Base-by-base conservation (phyloP, 2,888 invertebrate species). In the Scaptomyza flava region DNA sequence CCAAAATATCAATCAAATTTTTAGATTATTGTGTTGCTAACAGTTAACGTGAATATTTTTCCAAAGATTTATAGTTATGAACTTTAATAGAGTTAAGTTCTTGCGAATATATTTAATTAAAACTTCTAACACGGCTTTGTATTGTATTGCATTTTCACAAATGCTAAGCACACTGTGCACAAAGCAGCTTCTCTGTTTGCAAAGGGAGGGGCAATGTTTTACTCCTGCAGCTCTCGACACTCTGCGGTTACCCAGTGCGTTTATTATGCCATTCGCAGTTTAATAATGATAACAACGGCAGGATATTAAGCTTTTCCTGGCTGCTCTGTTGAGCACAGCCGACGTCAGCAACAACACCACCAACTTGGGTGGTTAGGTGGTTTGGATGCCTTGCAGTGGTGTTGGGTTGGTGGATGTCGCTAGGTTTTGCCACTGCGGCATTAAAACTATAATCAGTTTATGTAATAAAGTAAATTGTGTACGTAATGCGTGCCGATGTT, bases 401-500 rank as follows among this genome's bases (percentile, higher is more conserved):
- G 36, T 36, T 38, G 38, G 47, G 17, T 23, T 11, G n/a, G 34
- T 2, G n/a, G 34, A 2, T 34, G 38, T 38, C 17, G 45, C 23
- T 30, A 34, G 58, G 41, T 50, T 20, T 34, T 2, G 68, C 52
- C 64, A 43, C 67, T 33, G 77, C 34, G 80, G 77, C 87, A 86
- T 81, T 88, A 83, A 84, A 88, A 84, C 84, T 84, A 84, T 84
- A 84, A 84, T 84, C 84, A 84, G 84, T 84, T 84, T 84, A 81
- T 86, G 88, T 79, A 84, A 86, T 84, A 84, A 84, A 84, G 84
- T 86, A 84, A 86, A 84, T 84, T 84, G 88, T 85, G 88, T 86
- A 81, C 81, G 81, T 84, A 88, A 84, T 84, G 84, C 76, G 74
- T 79, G 83, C 74, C 66, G 86, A 85, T 87, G 81, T 64, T 82